Conservation (phyloP, 2,888 invertebrate species). For the Cryptocephalus moraei region DNA sequence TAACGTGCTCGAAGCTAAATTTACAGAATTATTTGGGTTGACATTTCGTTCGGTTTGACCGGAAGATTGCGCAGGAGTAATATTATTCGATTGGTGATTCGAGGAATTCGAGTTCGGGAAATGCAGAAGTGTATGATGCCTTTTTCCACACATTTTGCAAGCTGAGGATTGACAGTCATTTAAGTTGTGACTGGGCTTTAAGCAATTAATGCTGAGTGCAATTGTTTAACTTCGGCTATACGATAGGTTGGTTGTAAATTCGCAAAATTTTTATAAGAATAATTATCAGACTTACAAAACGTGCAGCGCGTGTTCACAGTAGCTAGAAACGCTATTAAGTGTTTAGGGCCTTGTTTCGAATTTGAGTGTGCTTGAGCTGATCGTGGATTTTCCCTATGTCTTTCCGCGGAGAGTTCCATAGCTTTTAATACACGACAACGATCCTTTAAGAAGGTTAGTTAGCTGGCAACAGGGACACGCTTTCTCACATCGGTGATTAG, state of each 20-base stretch:
- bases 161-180: not conserved
- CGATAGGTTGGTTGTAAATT: not conserved
- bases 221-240: not conserved
- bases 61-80: too few relatives aligned
- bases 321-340: not conserved
- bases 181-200: not conserved
- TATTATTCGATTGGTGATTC: too few relatives aligned
- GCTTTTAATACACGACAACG: not conserved
- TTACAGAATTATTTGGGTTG: too few relatives aligned
- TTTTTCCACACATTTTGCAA: not conserved
- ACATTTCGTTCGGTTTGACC: too few relatives aligned
- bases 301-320: not conserved
- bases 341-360: too few relatives aligned
- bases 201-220: not conserved
- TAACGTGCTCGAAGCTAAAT: not conserved
- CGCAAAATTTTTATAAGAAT: not conserved
- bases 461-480: too few relatives aligned
- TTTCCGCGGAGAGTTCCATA: not conserved
- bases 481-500: too few relatives aligned
- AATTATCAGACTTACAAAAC: not conserved
- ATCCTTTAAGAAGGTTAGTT: not conserved
- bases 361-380: too few relatives aligned
- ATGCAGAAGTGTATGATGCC: not conserved
- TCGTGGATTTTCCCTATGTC: not conserved
- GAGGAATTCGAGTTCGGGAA: too few relatives aligned